phyloP scores from a whole-genome alignment of 2,888 invertebrate species.

The Elgonia sp. region DNA sequence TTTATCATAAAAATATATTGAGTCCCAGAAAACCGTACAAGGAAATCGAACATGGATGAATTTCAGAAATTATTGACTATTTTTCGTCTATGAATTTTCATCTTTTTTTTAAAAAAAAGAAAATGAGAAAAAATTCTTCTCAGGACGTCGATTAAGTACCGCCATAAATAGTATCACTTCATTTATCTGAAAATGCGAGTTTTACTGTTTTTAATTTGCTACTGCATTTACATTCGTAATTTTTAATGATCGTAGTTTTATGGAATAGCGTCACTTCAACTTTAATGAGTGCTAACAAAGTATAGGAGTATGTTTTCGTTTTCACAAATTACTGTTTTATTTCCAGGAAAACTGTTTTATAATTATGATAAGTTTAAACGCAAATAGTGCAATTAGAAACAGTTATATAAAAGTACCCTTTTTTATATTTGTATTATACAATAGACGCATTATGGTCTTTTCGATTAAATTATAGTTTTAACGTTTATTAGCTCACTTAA shows the following conservation, averaged over 20 bases:
- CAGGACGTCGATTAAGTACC: no score
- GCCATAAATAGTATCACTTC: no score
- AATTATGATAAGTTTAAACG: not conserved
- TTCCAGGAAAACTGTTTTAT: conserved; percentile 11
- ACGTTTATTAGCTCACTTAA: not conserved
- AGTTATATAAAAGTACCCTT: conserved; percentile 18
- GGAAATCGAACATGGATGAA: no score
- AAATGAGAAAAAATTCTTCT: no score
- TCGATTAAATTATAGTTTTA: not conserved
- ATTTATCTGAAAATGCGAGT: not conserved
- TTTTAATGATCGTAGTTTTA: not conserved
- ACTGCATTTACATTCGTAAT: not conserved
- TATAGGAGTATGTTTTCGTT: not conserved
- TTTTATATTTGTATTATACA: conserved; percentile 6
- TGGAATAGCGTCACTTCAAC: no score
- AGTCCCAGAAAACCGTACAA: no score
- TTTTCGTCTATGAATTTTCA: no score
- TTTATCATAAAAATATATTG: no score
- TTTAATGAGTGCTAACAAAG: not conserved
- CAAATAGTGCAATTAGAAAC: conserved; percentile 7
- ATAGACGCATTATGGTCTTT: not conserved
- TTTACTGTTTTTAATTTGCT: not conserved
- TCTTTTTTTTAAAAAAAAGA: not conserved
- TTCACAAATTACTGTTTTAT: conserved; percentile 15
- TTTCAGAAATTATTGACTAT: no score